Conservation (phyloP, 2,113 vertebrate genomes). For the Pholis gunnellus region DNA sequence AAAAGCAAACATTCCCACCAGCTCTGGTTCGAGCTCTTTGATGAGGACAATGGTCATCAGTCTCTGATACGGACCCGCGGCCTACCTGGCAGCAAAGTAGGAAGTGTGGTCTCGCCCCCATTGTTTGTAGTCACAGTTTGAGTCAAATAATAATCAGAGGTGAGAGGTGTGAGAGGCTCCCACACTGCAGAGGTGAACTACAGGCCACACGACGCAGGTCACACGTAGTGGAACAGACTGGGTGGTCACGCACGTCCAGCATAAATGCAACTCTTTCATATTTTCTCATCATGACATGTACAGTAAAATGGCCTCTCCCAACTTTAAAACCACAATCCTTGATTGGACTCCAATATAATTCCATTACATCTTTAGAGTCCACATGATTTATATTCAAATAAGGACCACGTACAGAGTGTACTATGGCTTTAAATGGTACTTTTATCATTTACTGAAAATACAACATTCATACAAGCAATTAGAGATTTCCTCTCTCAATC, state of each 20-base stretch:
- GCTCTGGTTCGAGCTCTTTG: constrained; percentile 57
- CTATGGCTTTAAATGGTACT: too few relatives aligned
- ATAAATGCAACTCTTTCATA: not conserved
- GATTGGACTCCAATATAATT: not conserved
- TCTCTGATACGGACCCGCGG: constrained; percentile 58
- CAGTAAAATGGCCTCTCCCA: not conserved
- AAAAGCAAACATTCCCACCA: constrained; percentile 75
- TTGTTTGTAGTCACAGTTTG: constrained; percentile 75
- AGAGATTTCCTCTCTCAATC: not conserved
- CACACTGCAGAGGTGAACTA: constrained; percentile 67
- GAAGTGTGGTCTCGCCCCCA: constrained; percentile 60
- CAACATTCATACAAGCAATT: not conserved
- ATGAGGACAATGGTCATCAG: constrained; percentile 72
- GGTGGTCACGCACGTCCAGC: constrained; percentile 52
- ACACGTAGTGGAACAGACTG: constrained; percentile 46
- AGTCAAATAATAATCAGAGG: constrained; percentile 64
- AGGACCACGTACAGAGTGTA: too few relatives aligned
- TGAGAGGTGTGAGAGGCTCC: constrained; percentile 72
- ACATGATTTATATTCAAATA: not conserved
- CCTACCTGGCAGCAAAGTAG: constrained; percentile 44
- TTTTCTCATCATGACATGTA: not conserved
- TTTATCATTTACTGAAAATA: not conserved
- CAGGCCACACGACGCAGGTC: constrained; percentile 55
- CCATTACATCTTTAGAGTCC: not conserved
- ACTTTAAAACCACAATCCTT: not conserved